Percentiles rank a stretch among this genome's conserved stretches.
Evolutionary conservation across 2,888 invertebrate species (phyloP).

Genomic region (Caprella mutica): DNA sequence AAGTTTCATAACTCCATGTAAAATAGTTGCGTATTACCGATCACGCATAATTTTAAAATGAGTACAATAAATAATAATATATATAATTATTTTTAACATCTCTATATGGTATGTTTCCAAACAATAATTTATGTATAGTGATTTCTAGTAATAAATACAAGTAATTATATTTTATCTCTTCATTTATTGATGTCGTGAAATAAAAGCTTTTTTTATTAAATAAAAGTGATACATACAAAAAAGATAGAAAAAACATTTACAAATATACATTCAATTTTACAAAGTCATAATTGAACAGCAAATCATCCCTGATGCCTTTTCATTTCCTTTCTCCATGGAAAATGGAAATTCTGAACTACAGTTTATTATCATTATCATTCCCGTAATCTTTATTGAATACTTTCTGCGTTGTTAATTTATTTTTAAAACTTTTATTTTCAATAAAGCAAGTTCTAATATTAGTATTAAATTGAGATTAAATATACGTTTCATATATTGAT

Average conservation of each 20-base stretch:
- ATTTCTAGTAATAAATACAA: slow-evolving; percentile 8
- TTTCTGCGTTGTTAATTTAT: too few relatives aligned
- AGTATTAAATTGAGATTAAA: too few relatives aligned
- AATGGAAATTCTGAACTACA: too few relatives aligned
- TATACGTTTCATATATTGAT: too few relatives aligned
- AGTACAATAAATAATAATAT: slow-evolving; percentile 6
- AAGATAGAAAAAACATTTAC: slow-evolving; percentile 9
- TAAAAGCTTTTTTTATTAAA: slow-evolving; percentile 3
- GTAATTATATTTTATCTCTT: slow-evolving; percentile 1
- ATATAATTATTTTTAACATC: slow-evolving; percentile 4
- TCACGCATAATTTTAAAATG: slow-evolving; percentile 4
- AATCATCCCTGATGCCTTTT: too few relatives aligned
- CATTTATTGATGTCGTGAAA: background rate
- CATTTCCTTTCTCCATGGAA: too few relatives aligned
- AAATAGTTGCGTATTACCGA: slow-evolving; percentile 4
- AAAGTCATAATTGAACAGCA: background rate
- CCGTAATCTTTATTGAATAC: too few relatives aligned
- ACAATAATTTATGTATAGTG: slow-evolving; percentile 7
- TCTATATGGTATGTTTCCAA: background rate
- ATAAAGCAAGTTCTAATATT: too few relatives aligned
- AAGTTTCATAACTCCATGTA: too few relatives aligned
- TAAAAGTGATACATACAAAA: slow-evolving; percentile 6
- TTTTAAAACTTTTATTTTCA: too few relatives aligned
- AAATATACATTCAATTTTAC: slow-evolving; percentile 9
- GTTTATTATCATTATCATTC: too few relatives aligned